A percentile compares a stretch with the other conserved stretches of the same genome.
These are phyloP conservation scores for Syrphus vitripennis DNA, from an alignment of 2,888 invertebrate genomes.

Conservation along the genomic window DNA sequence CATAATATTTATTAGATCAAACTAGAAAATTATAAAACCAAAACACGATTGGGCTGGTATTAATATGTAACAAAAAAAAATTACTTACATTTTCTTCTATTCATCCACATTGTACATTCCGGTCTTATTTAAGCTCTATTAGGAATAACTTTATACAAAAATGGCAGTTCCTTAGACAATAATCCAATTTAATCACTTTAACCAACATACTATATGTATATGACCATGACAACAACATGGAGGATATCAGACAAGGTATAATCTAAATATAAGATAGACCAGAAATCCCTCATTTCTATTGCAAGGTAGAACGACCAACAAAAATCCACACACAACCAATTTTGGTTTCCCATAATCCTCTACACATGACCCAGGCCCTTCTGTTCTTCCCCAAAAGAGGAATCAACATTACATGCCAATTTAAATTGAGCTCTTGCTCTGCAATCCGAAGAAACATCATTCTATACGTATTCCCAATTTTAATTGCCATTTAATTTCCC, in stretches of 20 bases:
- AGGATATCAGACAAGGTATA: conserved; percentile 9
- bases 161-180: not conserved
- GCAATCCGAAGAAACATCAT: conserved; percentile 20
- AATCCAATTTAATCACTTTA: conserved; percentile 53
- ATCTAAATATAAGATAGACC: conserved; percentile 14
- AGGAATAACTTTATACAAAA: not conserved
- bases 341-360: conserved; percentile 53
- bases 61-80: not conserved
- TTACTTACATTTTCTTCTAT: not conserved
- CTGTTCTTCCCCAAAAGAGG: not conserved
- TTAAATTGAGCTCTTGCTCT: conserved; percentile 51
- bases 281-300: conserved; percentile 3
- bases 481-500: conserved; percentile 65
- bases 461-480: conserved; percentile 27
- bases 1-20: too few species aligned
- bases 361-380: not conserved
- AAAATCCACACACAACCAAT: conserved; percentile 30
- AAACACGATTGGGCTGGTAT: not conserved
- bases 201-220: conserved; percentile 13
- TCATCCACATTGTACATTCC: not conserved
- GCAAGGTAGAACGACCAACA: not conserved
- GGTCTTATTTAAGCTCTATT: not conserved
- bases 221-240: not conserved
- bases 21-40: not conserved
- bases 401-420: conserved; percentile 52